Evolutionary conservation across 2,797 vertebrate genomes (phyloP), one percentile per base, ranked within the genome.

Genomic region (Allobates femoralis): DNA sequence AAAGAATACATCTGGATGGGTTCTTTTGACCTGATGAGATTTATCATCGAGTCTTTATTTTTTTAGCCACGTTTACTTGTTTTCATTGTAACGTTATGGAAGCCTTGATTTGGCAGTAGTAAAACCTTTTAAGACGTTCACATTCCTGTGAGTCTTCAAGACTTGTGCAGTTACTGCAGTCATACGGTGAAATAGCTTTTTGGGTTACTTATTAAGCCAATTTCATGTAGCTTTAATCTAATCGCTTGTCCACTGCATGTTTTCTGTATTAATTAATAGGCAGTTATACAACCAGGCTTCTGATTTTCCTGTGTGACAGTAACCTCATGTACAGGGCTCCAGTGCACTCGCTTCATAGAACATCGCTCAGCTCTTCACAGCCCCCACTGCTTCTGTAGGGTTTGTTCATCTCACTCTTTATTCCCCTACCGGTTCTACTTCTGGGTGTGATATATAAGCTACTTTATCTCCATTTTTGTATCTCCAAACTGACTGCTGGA

Each of bases 191-290:
- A 86, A 56, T 7, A 5, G 74, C 34, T 83, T 77, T 41, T n/a
- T 51, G 4, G 37, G 74, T 87, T 87, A 87, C 53, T 83, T 69
- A 87, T 87, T 87, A 83, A 87, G 66, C 86, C 64, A 79, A 21
- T 81, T 79, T 87, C 50, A 79, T 71, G 62, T 62, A 46, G 58
- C 32, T 73, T 55, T 21, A 41, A 51, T 73, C 74, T 87, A 87
- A 87, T 87, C 73, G 81, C 75, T 67, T 56, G 75, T 79, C 53
- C 74, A 21, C 18, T 62, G 34, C 79, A 28, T 78, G 87, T 67
- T 80, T 90, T 84, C 81, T 80, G 78, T 86, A 85, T 46, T 86
- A 88, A 91, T 91, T 90, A 89, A 71, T 64, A 46, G 37, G 50
- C 69, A 75, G 53, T 62, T 81, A 53, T 81, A 81, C 83, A 55